These are phyloP conservation scores for Hydrolagus colliei DNA, from an alignment of 2,797 vertebrate species.

Conservation along the genomic window DNA sequence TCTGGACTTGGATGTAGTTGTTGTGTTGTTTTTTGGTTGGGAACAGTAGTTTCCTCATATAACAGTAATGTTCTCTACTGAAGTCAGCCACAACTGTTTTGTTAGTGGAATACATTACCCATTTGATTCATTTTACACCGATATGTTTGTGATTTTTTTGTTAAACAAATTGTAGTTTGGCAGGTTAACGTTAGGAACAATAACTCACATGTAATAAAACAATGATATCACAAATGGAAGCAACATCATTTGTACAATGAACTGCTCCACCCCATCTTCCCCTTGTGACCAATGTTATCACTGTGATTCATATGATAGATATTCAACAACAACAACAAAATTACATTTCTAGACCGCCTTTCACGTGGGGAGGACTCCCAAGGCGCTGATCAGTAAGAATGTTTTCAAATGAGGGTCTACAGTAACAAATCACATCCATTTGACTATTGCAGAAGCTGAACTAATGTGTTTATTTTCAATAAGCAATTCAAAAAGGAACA, in stretches of 20 bases:
- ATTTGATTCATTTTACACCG: too few species aligned
- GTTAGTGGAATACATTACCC: not conserved
- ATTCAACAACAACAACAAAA: not conserved
- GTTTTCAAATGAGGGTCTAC: not conserved
- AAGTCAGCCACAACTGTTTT: not conserved
- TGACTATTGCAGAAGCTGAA: not conserved
- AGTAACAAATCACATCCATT: not conserved
- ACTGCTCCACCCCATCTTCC: not conserved
- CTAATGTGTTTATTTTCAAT: not conserved
- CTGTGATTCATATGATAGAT: not conserved
- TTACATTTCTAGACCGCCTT: not conserved
- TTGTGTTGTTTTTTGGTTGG: not conserved
- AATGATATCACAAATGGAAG: not conserved
- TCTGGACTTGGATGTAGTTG: not conserved
- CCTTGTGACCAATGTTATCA: not conserved
- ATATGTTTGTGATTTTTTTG: too few species aligned
- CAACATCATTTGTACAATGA: not conserved
- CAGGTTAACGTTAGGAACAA: too few species aligned
- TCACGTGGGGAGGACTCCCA: too few species aligned
- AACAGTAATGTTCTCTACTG: not conserved
- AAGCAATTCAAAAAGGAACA: constrained; percentile 2
- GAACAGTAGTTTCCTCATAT: not conserved
- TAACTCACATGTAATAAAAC: not conserved
- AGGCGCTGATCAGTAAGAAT: not conserved
- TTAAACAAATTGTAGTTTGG: too few species aligned